These are phyloP conservation scores for Sebastes steindachneri DNA, from an alignment of 2,797 vertebrate genomes.

Conservation along the genomic window DNA sequence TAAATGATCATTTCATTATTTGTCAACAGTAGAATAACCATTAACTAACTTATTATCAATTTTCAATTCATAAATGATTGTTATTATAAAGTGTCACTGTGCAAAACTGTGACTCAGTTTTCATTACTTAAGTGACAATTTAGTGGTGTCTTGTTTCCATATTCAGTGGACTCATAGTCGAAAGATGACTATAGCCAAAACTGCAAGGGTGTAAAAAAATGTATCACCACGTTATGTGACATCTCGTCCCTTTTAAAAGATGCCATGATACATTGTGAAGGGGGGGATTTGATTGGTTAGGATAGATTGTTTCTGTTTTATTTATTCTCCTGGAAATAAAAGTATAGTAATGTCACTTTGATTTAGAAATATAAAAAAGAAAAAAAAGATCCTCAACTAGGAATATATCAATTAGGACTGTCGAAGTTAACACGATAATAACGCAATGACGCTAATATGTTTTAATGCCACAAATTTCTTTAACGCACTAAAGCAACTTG, in stretches of 20 bases:
- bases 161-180: background rate
- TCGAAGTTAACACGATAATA: too few relatives aligned
- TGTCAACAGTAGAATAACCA: too few relatives aligned
- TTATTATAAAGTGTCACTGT: background rate
- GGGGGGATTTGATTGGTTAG: background rate
- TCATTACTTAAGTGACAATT: background rate
- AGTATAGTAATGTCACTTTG: background rate
- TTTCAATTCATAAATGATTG: too few relatives aligned
- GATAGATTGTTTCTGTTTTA: background rate
- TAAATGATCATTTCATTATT: too few relatives aligned
- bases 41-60: too few relatives aligned
- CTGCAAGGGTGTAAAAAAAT: background rate
- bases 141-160: background rate
- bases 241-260: background rate
- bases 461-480: too few relatives aligned
- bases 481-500: too few relatives aligned
- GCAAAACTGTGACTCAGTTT: background rate
- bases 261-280: background rate
- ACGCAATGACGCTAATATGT: too few relatives aligned
- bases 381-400: background rate
- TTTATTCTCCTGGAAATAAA: background rate
- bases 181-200: background rate
- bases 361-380: background rate
- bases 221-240: background rate
- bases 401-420: too few relatives aligned